Evolutionary conservation across 1,140 invertebrate genomes (phyloP), one percentile per base, ranked within the genome.

Genomic region (Episyrphus balteatus): DNA sequence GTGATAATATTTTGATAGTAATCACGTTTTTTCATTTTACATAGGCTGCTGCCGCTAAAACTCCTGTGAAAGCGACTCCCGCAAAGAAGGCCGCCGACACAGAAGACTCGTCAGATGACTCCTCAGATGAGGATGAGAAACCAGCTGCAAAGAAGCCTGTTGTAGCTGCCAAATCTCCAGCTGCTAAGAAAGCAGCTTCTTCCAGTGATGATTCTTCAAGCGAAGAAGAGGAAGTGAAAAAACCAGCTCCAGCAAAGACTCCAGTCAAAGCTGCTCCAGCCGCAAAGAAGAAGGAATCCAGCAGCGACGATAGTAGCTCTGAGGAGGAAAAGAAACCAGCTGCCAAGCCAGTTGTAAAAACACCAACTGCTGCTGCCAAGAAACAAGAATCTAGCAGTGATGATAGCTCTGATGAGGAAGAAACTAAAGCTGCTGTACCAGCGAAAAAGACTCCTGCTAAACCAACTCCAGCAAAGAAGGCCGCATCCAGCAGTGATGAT

Each of bases 331-430:
- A 50, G 6, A 51, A 62, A 38, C 55, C 54, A 33, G 49, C 57
- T 19, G 53, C 51, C 6, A 69, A 69, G 47, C 46, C 57, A 46
- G 52, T 56, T 17, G 56, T 54, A 2, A 63, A 66, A 21, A 53
- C 56, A 11, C 48, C 49, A n/a, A 51, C 50, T 5, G 39, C 51
- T 30, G 48, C 54, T 11, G 53, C 56, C 9, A 71, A 73, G 21
- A 70, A 74, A 53, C 59, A 52, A 14, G 58, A 70, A 44, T 68
- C 66, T 2, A 70, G 62, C 40, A 69, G 66, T n/a, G 72, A 73
- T 5, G 66, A 70, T 8, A 59, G 55, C 46, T 69, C 63, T 1
- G 60, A 57, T 18, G 58, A 62, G 32, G 61, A 66, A 40, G 55
- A 58, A 46, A 46, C 19, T 34, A 48, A 51, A 51, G 21, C 42